phyloP scores from a whole-genome alignment of 2,888 invertebrate species.

The Aplocera efformata region DNA sequence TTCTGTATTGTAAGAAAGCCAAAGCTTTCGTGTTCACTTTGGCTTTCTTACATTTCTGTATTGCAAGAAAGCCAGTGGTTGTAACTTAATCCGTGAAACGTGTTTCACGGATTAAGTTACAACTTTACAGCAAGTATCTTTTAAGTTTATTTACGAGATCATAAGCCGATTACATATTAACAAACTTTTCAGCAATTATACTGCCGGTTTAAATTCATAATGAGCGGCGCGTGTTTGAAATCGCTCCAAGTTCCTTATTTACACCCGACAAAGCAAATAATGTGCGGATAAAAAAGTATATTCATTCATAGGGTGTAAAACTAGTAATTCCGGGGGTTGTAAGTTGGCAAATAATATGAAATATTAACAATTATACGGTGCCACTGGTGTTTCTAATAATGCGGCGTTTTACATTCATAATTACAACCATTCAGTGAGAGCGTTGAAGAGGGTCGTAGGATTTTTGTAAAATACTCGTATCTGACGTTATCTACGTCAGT shows the following conservation, averaged over 20 bases:
- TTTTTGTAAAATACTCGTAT: too few species aligned
- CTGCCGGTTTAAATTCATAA: slow-evolving; percentile 23
- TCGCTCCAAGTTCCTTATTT: slow-evolving; percentile 17
- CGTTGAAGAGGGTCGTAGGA: neutral
- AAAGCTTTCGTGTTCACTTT: too few species aligned
- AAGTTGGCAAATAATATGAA: slow-evolving; percentile 64
- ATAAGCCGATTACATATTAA: too few species aligned
- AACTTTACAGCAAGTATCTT: too few species aligned
- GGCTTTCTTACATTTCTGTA: too few species aligned
- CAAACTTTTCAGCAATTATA: too few species aligned
- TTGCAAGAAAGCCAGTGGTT: too few species aligned
- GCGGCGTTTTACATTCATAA: slow-evolving; percentile 8
- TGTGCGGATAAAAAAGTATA: slow-evolving; percentile 40
- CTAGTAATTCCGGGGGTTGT: slow-evolving; percentile 45
- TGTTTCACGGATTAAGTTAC: too few species aligned
- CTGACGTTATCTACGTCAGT: too few species aligned
- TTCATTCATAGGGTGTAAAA: slow-evolving; percentile 50
- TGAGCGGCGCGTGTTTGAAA: slow-evolving; percentile 22
- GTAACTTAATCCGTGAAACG: too few species aligned
- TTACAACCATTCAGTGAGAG: slow-evolving; percentile 7
- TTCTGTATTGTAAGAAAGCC: too few species aligned
- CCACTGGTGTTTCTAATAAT: slow-evolving; percentile 33
- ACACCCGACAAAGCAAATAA: slow-evolving; percentile 29
- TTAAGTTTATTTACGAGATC: too few species aligned
- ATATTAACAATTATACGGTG: slow-evolving; percentile 67